Percentiles rank a stretch among this genome's conserved stretches.
phyloP scores from a whole-genome alignment of 2,888 invertebrate genomes.

The Pseudanteris insignis region DNA sequence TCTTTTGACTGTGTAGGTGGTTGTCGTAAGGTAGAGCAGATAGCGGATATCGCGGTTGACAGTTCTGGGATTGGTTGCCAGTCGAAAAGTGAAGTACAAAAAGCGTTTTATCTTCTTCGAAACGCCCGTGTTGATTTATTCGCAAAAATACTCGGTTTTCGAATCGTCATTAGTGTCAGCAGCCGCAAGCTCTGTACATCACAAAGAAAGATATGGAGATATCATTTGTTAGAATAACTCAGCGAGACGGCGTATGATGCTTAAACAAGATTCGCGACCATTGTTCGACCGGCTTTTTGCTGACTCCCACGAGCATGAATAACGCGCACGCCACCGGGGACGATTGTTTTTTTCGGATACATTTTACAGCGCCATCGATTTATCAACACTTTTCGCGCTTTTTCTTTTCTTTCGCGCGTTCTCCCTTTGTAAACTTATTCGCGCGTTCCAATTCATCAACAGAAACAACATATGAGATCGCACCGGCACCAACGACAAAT shows the following conservation, averaged over 20 bases:
- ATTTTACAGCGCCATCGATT: conserved; percentile 35
- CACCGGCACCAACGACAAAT: conserved; percentile 8
- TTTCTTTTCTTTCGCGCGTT: conserved; percentile 15
- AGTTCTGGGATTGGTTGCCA: conserved; percentile 34
- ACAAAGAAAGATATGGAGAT: conserved; percentile 41
- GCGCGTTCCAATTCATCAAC: conserved; percentile 29
- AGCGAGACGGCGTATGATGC: conserved; percentile 29
- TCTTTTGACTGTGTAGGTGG: conserved; percentile 18
- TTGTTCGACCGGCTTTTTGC: conserved; percentile 20
- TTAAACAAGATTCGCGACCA: conserved; percentile 29
- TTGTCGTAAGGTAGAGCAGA: conserved; percentile 35
- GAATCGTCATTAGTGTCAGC: conserved; percentile 50
- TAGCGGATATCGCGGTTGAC: conserved; percentile 43
- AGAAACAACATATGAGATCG: conserved; percentile 22
- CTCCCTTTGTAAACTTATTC: conserved; percentile 31
- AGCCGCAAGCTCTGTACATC: no score
- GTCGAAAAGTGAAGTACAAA: conserved; percentile 27
- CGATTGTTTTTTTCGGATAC: conserved; percentile 36
- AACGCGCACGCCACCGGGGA: conserved; percentile 24
- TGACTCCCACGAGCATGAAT: conserved; percentile 22
- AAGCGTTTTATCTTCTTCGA: conserved; percentile 33
- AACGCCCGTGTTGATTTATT: conserved; percentile 45
- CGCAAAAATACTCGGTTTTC: conserved; percentile 32
- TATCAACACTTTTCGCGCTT: conserved; percentile 27
- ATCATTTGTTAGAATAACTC: conserved; percentile 41